Conservation (phyloP, 2,888 invertebrate species). For the Taphrorychus bicolor region DNA sequence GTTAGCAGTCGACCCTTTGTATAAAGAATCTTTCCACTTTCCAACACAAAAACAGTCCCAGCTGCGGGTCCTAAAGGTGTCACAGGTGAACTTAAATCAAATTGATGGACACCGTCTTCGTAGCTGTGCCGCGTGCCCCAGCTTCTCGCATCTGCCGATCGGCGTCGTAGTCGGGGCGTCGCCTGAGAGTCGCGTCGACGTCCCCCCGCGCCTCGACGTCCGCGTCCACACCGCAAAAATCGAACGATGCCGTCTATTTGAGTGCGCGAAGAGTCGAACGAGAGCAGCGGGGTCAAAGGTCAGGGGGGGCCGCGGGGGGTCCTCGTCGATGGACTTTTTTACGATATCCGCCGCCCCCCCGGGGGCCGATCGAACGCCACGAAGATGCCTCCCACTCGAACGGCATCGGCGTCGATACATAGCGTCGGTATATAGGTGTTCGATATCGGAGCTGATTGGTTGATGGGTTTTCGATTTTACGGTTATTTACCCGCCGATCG, state of each 20-base stretch:
- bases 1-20: too few species aligned
- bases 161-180: constrained; percentile 32
- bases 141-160: constrained; percentile 32
- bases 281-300: constrained; percentile 30
- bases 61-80: neutral
- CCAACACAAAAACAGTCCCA: neutral
- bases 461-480: constrained; percentile 40
- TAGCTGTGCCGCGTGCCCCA: constrained; percentile 17
- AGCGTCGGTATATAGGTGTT: constrained; percentile 32
- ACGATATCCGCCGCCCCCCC: constrained; percentile 35
- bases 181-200: constrained; percentile 39
- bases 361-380: constrained; percentile 40
- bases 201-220: constrained; percentile 42
- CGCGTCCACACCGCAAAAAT: constrained; percentile 56
- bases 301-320: constrained; percentile 20
- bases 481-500: constrained; percentile 22
- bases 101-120: neutral
- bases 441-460: constrained; percentile 39
- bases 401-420: constrained; percentile 37
- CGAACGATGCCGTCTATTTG: constrained; percentile 54
- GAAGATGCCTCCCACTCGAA: constrained; percentile 51
- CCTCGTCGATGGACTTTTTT: constrained; percentile 40
- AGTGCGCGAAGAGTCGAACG: constrained; percentile 33
- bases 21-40: too few species aligned
- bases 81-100: neutral